Base-by-base conservation (phyloP, 1,140 invertebrate species). In the Drosophila arawakana region DNA sequence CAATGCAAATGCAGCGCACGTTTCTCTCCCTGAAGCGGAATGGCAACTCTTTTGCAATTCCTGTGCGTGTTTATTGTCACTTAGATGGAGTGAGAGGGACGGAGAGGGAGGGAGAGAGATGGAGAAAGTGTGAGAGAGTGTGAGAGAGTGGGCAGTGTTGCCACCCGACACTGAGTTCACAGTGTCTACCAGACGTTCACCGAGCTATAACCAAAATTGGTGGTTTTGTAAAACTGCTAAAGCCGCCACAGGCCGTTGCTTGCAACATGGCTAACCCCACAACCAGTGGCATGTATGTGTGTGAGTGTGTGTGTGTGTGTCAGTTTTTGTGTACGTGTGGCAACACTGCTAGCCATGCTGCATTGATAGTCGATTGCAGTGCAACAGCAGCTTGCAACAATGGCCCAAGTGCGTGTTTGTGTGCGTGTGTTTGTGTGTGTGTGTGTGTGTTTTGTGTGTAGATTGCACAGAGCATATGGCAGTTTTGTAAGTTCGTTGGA, bases 351-450 rank as follows among this genome's bases (percentile, higher is more conserved):
- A 49, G 55, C 7, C 55, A 77, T 60, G 69, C 54, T 78, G 82
- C 82, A 86, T 81, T 82, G 83, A 88, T 83, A 80, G 83, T 89
- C 81, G 74, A 89, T 80, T 83, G 84, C 83, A 80, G 76, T 55
- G 59, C 62, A 76, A 49, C 55, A 65, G 63, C 77, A 79, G 68
- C 43, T 69, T 73, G 80, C 76, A 68, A 76, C 68, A 66, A 75
- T 75, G 63, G 49, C 66, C 50, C 62, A 44, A 47, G 37, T 69
- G 37, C 39, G 13, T 76, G 21, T 25, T 21, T 21, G 30, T 68
- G 34, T 69, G 41, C 55, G 49, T 62, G 60, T 60, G 44, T 47
- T 3, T 9, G 6, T 25, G 21, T 49, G 54, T 65, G 43, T 34
- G 50, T 66, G 61, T 67, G 43, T 55, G 65, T 41, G 15, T 41